These are phyloP conservation scores for Punctoribates punctum DNA, from an alignment of 2,888 invertebrate species.

Conservation along the genomic window DNA sequence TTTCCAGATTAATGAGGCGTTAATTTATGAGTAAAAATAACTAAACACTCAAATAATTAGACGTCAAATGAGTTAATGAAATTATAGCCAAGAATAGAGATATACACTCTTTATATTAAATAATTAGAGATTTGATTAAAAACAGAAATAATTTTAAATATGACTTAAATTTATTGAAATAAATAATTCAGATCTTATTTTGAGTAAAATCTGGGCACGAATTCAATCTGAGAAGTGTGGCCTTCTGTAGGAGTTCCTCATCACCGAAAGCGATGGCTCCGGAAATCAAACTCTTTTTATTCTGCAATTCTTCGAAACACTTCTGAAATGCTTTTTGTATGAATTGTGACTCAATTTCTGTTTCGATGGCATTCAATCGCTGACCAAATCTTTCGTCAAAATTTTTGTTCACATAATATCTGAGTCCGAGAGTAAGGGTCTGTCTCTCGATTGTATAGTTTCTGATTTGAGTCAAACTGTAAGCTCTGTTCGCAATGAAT, in stretches of 20 bases:
- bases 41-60: too few relatives aligned
- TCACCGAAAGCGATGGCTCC: constrained; percentile 10
- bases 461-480: background rate
- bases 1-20: background rate
- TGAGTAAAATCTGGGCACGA: background rate
- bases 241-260: background rate
- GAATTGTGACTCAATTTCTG: background rate
- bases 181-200: background rate
- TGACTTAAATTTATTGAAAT: too few relatives aligned
- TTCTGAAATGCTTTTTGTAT: background rate
- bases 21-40: background rate
- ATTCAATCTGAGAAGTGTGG: background rate
- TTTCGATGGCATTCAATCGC: background rate
- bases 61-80: too few relatives aligned
- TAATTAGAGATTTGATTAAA: too few relatives aligned
- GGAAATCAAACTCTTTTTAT: background rate
- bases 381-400: background rate
- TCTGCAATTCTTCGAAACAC: background rate
- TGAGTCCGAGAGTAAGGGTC: background rate
- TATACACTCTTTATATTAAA: too few relatives aligned
- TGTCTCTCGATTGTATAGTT: background rate
- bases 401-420: background rate
- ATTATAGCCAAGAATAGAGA: too few relatives aligned
- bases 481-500: background rate
- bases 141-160: too few relatives aligned